phyloP scores from a whole-genome alignment of 1,140 invertebrate genomes.

The Neodiprion lecontei region DNA sequence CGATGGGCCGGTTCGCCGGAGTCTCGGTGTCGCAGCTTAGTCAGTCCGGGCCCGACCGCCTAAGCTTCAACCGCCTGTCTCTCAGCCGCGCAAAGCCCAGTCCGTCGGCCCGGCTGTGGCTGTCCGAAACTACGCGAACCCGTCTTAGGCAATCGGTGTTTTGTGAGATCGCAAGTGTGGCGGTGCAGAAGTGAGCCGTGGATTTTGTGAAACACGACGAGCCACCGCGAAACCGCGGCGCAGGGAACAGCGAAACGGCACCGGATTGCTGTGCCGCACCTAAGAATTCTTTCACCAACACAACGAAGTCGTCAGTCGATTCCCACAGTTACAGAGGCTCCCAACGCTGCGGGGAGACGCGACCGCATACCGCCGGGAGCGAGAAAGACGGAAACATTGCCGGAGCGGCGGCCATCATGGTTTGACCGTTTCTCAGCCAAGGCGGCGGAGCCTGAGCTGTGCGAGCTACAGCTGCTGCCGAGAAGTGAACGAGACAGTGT shows the following conservation, averaged over 20 bases:
- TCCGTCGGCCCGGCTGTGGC: slow-evolving; percentile 39
- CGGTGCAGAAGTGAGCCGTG: not conserved
- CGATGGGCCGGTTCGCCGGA: slow-evolving; percentile 23
- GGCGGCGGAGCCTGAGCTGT: not conserved
- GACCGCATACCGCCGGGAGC: slow-evolving; percentile 9
- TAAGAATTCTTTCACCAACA: slow-evolving; percentile 1
- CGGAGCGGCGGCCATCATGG: slow-evolving; percentile 53
- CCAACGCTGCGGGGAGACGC: slow-evolving; percentile 8
- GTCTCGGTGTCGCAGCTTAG: slow-evolving; percentile 34
- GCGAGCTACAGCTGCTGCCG: no score
- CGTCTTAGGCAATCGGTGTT: not conserved
- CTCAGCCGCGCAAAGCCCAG: slow-evolving; percentile 5
- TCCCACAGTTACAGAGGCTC: not conserved
- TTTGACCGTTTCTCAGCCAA: slow-evolving; percentile 45
- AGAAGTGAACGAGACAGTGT: no score
- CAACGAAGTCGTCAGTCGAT: not conserved
- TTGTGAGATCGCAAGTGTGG: not conserved
- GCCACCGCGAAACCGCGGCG: not conserved
- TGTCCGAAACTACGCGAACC: slow-evolving; percentile 10
- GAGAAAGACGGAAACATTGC: not conserved
- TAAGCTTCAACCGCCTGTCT: slow-evolving; percentile 29
- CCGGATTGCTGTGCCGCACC: not conserved
- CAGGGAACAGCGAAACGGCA: not conserved
- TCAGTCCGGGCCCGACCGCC: slow-evolving; percentile 48
- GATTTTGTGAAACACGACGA: not conserved